A percentile compares a stretch with the other conserved stretches of the same genome.
Conservation (phyloP, 1,140 invertebrate species). For the Coelopa frigida region DNA sequence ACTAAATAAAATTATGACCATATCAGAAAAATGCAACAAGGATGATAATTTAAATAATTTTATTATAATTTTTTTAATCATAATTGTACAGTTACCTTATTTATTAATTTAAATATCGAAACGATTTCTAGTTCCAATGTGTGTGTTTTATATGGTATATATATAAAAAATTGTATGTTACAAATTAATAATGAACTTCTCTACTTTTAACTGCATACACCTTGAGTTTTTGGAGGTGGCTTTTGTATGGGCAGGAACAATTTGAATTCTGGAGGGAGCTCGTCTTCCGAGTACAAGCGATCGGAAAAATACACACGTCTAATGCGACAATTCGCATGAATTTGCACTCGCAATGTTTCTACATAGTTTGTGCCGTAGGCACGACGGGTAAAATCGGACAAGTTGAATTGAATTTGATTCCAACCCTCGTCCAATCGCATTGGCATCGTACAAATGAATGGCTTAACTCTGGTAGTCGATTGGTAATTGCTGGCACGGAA, state of each 20-base stretch:
- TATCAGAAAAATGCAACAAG: not conserved
- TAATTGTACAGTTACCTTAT: no score
- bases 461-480: slow-evolving; percentile 94
- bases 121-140: not conserved
- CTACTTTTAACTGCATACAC: slow-evolving; percentile 28
- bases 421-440: slow-evolving; percentile 97
- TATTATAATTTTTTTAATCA: no score
- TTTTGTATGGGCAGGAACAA: slow-evolving; percentile 89
- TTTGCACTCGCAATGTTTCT: slow-evolving; percentile 94
- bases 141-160: no score
- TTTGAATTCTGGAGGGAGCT: slow-evolving; percentile 98
- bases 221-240: slow-evolving; percentile 29
- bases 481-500: slow-evolving; percentile 98
- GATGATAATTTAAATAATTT: not conserved
- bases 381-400: slow-evolving; percentile 94
- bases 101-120: no score
- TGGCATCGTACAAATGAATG: slow-evolving; percentile 99
- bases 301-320: slow-evolving; percentile 98
- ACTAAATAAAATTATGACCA: slow-evolving; percentile 2
- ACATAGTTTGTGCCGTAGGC: slow-evolving; percentile 99
- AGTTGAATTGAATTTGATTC: slow-evolving; percentile 94
- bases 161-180: no score
- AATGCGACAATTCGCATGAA: slow-evolving; percentile 98
- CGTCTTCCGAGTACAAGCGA: slow-evolving; percentile 97
- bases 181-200: no score